Percentiles rank a stretch among this genome's conserved stretches.
Evolutionary conservation across 2,113 vertebrate species (phyloP).

Genomic region (Opisthocomus hoazin): DNA sequence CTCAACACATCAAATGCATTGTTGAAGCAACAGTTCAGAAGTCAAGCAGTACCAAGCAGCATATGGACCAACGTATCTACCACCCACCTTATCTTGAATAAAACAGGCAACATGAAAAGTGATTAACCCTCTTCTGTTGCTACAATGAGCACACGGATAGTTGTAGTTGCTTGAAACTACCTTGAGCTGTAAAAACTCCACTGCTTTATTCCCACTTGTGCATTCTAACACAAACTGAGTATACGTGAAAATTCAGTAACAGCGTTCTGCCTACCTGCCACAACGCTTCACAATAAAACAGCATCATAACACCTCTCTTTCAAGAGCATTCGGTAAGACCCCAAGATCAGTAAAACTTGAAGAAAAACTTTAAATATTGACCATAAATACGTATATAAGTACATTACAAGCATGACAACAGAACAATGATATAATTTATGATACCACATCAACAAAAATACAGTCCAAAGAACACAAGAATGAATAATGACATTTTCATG

Average conservation of each 20-base stretch:
- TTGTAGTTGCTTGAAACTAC: background rate
- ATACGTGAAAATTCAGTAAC: background rate
- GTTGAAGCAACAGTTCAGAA: background rate
- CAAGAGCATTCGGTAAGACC: background rate
- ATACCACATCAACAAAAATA: constrained; percentile 34
- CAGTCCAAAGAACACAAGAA: constrained; percentile 37
- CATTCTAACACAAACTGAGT: background rate
- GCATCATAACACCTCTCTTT: background rate
- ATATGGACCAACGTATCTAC: background rate
- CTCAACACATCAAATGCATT: background rate
- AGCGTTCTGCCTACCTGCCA: background rate
- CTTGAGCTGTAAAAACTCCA: background rate
- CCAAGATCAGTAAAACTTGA: background rate
- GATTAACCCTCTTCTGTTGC: background rate
- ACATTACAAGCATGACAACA: constrained; percentile 43
- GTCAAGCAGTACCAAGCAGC: background rate
- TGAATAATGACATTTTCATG: background rate
- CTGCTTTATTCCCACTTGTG: background rate
- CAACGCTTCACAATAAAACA: background rate
- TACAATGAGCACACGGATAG: background rate
- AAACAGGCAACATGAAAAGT: background rate
- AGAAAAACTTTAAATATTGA: constrained; percentile 52
- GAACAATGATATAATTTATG: constrained; percentile 51
- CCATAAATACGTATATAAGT: constrained; percentile 14
- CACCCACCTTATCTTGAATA: constrained; percentile 21